Percentiles rank a stretch among this genome's conserved stretches.
phyloP scores from a whole-genome alignment of 2,888 invertebrate species.

The Machimus atricapillus region DNA sequence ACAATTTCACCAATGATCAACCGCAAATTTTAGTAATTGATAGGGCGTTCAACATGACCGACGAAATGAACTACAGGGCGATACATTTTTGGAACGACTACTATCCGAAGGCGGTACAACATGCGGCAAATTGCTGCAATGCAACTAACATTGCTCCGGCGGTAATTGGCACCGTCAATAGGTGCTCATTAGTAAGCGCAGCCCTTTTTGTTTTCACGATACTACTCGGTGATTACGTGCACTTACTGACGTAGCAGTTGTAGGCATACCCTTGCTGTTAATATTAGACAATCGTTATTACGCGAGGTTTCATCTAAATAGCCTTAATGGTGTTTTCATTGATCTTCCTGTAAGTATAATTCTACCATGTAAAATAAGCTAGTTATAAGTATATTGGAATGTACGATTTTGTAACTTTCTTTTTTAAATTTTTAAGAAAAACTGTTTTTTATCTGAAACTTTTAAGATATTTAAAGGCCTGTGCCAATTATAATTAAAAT shows the following conservation, averaged over 20 bases:
- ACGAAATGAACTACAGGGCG: slow-evolving; percentile 76
- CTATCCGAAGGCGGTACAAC: slow-evolving; percentile 77
- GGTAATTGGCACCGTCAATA: neutral
- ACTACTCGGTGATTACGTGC: neutral
- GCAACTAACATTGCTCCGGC: slow-evolving; percentile 53
- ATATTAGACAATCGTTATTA: slow-evolving; percentile 26
- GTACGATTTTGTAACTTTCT: neutral
- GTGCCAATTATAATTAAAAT: too few relatives aligned
- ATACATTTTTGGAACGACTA: slow-evolving; percentile 86
- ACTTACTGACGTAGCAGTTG: neutral
- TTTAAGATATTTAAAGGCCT: neutral
- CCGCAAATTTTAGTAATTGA: slow-evolving; percentile 79
- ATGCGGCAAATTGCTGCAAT: slow-evolving; percentile 79
- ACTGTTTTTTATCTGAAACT: neutral
- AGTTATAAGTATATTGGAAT: neutral
- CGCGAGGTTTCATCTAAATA: neutral
- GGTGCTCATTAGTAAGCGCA: neutral
- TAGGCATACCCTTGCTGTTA: neutral
- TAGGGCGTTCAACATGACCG: slow-evolving; percentile 79
- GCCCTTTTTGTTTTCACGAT: neutral
- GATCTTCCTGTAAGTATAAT: neutral
- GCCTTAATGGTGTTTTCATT: neutral
- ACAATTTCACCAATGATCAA: slow-evolving; percentile 70
- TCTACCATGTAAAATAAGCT: neutral
- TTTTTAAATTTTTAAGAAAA: neutral